A percentile compares a stretch with the other conserved stretches of the same genome.
Conservation (phyloP, 1,140 invertebrate species). For the Eumaeus atala region DNA sequence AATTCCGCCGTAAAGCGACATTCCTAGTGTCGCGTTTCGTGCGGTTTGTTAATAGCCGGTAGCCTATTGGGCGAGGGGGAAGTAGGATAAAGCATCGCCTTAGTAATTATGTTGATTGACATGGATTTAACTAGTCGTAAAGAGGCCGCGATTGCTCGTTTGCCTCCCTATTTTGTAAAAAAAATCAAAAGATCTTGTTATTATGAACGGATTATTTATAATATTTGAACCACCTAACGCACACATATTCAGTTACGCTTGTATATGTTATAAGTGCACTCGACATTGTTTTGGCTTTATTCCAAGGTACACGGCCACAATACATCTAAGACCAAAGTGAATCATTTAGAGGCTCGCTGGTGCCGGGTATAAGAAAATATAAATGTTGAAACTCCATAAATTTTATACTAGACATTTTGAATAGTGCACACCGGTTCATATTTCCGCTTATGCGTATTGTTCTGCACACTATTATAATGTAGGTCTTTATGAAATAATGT, state of each 20-base stretch:
- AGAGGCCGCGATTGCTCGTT: too few species aligned
- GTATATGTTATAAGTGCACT: neutral
- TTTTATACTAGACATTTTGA: neutral
- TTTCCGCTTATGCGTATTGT: neutral
- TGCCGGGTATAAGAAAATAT: neutral
- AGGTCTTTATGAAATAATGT: too few species aligned
- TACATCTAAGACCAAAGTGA: neutral
- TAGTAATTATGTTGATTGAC: too few species aligned
- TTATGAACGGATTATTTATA: neutral
- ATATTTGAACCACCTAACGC: neutral
- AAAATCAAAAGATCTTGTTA: too few species aligned
- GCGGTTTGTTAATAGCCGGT: too few species aligned
- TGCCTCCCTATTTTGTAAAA: too few species aligned
- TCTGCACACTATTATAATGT: too few species aligned
- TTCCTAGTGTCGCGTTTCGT: too few species aligned
- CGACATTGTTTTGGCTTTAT: neutral
- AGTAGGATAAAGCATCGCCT: too few species aligned
- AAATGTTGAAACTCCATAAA: conserved; percentile 5
- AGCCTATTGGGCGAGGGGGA: too few species aligned
- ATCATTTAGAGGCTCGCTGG: neutral
- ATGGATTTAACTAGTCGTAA: too few species aligned
- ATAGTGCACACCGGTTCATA: neutral
- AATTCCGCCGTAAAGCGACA: too few species aligned
- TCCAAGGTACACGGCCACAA: neutral
- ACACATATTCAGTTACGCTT: neutral